These are phyloP conservation scores for Phrynosoma blainvillii DNA, from an alignment of 2,113 vertebrate species.

Conservation along the genomic window DNA sequence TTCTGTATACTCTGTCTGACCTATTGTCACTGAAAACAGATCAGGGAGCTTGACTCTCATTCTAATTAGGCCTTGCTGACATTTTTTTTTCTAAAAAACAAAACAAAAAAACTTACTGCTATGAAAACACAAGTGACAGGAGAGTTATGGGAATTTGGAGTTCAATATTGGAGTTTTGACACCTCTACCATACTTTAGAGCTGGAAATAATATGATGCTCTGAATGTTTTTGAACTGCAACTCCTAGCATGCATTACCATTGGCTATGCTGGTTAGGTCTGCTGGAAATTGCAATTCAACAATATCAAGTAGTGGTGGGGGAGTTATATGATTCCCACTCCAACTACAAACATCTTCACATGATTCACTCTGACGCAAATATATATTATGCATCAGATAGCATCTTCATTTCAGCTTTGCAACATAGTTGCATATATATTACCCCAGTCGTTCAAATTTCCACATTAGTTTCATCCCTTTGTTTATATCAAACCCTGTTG, in stretches of 20 bases:
- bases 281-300: too few species aligned
- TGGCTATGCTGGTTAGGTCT: too few species aligned
- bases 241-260: too few species aligned
- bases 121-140: neutral
- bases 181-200: neutral
- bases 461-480: neutral
- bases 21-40: neutral
- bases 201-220: too few species aligned
- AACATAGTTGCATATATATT: neutral
- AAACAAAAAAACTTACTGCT: neutral
- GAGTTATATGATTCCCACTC: too few species aligned
- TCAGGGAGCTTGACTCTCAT: neutral
- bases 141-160: too few species aligned
- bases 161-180: too few species aligned
- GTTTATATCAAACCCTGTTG: neutral
- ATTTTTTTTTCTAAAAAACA: neutral
- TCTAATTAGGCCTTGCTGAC: neutral
- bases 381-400: neutral
- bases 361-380: neutral
- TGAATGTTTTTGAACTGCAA: too few species aligned
- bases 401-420: neutral
- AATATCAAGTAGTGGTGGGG: too few species aligned
- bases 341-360: neutral
- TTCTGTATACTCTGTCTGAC: neutral
- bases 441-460: neutral